Evolutionary conservation across 2,113 vertebrate genomes (phyloP).

Genomic region (Callorhinus ursinus): DNA sequence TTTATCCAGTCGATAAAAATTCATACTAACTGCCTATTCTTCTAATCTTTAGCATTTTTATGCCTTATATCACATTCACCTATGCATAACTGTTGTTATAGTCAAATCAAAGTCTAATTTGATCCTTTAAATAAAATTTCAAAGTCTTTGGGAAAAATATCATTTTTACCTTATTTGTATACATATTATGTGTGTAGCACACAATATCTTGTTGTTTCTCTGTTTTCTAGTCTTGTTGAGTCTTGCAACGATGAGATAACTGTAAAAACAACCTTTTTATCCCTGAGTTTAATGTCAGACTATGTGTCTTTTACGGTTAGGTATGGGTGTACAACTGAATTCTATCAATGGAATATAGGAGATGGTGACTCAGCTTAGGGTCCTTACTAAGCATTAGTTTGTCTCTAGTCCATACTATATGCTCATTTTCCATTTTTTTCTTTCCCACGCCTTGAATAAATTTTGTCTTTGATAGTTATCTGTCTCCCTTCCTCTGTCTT

Average conservation of each 20-base stretch:
- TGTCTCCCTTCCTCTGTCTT: background rate
- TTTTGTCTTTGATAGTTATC: background rate
- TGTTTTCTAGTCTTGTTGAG: background rate
- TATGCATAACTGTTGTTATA: background rate
- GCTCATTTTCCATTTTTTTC: background rate
- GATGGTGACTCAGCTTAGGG: background rate
- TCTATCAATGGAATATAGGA: background rate
- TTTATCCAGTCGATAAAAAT: background rate
- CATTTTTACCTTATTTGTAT: background rate
- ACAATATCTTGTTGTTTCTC: background rate
- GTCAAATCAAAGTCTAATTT: background rate
- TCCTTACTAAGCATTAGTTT: background rate
- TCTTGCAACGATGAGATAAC: background rate
- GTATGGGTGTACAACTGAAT: background rate
- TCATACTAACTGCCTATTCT: background rate
- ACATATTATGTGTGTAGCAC: background rate
- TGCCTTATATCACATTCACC: background rate
- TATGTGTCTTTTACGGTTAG: background rate
- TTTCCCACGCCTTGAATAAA: background rate
- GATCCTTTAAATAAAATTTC: background rate
- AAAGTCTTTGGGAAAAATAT: background rate
- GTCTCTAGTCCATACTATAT: background rate
- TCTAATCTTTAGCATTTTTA: background rate
- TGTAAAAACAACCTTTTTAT: background rate
- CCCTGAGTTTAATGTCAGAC: background rate